Percentiles rank a stretch among this genome's conserved stretches.
These are phyloP conservation scores for Lampris megalopsis DNA, from an alignment of 2,113 vertebrate species.

Conservation along the genomic window DNA sequence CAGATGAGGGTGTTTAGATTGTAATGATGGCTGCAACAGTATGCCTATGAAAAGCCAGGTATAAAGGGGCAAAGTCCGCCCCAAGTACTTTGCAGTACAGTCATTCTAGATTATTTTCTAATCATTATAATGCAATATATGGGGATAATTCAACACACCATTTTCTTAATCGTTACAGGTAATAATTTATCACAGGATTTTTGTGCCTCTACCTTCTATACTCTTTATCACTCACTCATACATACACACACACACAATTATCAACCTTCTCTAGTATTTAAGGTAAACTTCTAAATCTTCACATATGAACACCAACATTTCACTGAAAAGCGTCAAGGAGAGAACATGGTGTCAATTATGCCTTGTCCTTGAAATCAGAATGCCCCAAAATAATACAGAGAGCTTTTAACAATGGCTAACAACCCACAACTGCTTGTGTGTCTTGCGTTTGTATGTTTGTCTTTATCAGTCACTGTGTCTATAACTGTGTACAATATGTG, in stretches of 20 bases:
- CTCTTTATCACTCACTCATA: background rate
- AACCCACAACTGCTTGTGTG: slow-evolving; percentile 79
- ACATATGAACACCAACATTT: background rate
- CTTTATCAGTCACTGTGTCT: slow-evolving; percentile 80
- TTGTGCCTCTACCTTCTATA: no score
- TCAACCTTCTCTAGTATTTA: background rate
- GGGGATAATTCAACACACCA: background rate
- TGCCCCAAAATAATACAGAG: slow-evolving; percentile 19
- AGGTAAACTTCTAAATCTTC: no score
- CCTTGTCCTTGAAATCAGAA: slow-evolving; percentile 3
- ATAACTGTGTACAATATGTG: slow-evolving; percentile 76
- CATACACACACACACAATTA: slow-evolving; percentile 2
- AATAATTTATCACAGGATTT: background rate
- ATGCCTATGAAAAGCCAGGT: background rate
- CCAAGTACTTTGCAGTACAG: background rate
- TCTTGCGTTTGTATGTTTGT: slow-evolving; percentile 85
- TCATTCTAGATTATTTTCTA: slow-evolving; percentile 1
- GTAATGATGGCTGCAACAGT: slow-evolving; percentile 2
- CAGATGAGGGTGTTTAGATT: background rate
- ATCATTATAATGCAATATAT: background rate
- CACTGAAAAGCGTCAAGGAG: no score
- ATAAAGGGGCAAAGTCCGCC: background rate
- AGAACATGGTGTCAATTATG: slow-evolving; percentile 1
- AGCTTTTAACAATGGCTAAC: slow-evolving; percentile 81
- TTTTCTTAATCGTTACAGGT: background rate